Evolutionary conservation across 2,113 vertebrate genomes (phyloP).

Genomic region (Atractosteus spatula): DNA sequence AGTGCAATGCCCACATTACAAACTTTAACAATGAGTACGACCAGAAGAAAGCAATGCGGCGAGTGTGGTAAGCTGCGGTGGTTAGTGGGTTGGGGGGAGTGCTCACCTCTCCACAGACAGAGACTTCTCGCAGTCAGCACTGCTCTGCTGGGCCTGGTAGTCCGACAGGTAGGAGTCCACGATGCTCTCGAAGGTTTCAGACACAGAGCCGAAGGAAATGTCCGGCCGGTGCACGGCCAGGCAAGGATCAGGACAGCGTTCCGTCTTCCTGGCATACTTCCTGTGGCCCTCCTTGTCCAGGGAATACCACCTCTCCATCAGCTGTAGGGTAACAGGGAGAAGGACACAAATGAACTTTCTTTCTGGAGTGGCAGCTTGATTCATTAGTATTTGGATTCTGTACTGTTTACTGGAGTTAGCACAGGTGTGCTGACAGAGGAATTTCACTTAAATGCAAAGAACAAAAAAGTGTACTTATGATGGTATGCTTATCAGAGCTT

Average conservation of each 20-base stretch:
- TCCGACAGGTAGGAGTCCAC: slow-evolving; percentile 66
- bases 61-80: neutral
- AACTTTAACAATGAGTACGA: no score
- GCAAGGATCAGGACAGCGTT: slow-evolving; percentile 81
- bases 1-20: no score
- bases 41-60: no score
- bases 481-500: no score
- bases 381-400: no score
- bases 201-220: slow-evolving; percentile 84
- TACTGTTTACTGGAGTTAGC: no score
- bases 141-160: slow-evolving; percentile 43
- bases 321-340: slow-evolving; percentile 48
- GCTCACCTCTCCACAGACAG: slow-evolving; percentile 71
- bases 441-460: no score
- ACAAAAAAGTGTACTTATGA: neutral
- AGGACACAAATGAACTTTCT: neutral
- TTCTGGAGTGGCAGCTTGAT: no score
- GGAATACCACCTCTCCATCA: slow-evolving; percentile 76
- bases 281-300: slow-evolving; percentile 64
- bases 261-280: slow-evolving; percentile 75
- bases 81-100: neutral
- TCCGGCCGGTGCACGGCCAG: slow-evolving; percentile 79
- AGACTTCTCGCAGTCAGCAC: neutral
- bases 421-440: no score
- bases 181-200: slow-evolving; percentile 81